Percentiles rank a stretch among this genome's conserved stretches.
Evolutionary conservation across 2,113 vertebrate genomes (phyloP).

Genomic region (Athene noctua): DNA sequence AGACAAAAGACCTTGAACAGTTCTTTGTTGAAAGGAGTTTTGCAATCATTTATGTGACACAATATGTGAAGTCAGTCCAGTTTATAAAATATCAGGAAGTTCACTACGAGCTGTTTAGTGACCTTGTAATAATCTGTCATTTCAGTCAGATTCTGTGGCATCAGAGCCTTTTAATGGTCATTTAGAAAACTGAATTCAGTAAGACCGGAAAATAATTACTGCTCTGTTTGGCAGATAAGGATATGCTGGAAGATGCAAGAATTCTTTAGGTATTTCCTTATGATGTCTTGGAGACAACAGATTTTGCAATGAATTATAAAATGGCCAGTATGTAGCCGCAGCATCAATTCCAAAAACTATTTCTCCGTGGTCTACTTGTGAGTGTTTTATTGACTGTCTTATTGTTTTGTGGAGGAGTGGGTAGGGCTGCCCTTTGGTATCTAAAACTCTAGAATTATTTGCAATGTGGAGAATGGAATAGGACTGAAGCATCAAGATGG

Average conservation of each 20-base stretch:
- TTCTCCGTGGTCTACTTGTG: not conserved
- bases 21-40: constrained; percentile 68
- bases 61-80: not conserved
- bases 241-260: constrained; percentile 14
- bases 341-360: not conserved
- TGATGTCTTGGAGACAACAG: not conserved
- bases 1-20: constrained; percentile 57
- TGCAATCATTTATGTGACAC: constrained; percentile 47
- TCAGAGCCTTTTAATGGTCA: constrained; percentile 1
- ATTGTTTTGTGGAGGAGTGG: not conserved
- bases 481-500: not conserved
- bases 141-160: not conserved
- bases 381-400: not conserved
- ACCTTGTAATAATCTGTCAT: constrained; percentile 51
- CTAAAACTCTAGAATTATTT: not conserved
- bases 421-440: not conserved
- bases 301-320: not conserved
- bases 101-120: not conserved
- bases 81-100: constrained; percentile 49
- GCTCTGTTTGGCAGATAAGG: constrained; percentile 21
- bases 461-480: not conserved
- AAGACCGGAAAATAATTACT: constrained; percentile 32
- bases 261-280: not conserved
- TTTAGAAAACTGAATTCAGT: constrained; percentile 38
- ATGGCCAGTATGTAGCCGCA: not conserved